Percentiles rank a stretch among this genome's conserved stretches.
Conservation (phyloP, 2,888 invertebrate species). For the Agrotis ipsilon region DNA sequence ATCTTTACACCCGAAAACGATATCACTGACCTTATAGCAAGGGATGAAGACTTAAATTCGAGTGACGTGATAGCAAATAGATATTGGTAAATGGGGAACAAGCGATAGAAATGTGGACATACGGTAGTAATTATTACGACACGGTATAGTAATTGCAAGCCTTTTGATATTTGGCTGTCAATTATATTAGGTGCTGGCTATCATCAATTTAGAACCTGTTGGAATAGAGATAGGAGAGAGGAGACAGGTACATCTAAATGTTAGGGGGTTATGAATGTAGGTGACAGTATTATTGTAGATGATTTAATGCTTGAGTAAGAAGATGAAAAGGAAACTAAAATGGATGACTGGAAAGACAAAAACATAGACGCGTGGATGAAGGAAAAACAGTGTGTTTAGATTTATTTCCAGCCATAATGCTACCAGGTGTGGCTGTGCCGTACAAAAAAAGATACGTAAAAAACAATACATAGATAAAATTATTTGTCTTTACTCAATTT, state of each 20-base stretch:
- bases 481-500: no score
- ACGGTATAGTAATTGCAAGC: constrained; percentile 72
- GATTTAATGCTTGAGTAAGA: background rate
- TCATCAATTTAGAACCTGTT: constrained; percentile 61
- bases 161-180: constrained; percentile 68
- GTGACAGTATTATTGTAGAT: background rate
- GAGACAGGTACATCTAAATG: constrained; percentile 36
- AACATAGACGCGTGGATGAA: no score
- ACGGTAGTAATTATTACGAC: constrained; percentile 74
- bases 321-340: background rate
- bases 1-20: constrained; percentile 34
- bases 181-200: constrained; percentile 64
- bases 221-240: constrained; percentile 11
- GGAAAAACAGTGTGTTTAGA: no score
- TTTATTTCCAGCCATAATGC: no score
- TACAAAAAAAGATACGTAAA: no score
- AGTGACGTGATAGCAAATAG: background rate
- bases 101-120: constrained; percentile 70
- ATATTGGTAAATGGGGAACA: constrained; percentile 44
- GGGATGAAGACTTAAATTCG: constrained; percentile 41
- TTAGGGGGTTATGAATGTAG: constrained; percentile 38
- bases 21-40: constrained; percentile 10
- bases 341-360: background rate
- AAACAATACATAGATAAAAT: no score
- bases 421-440: no score